Evolutionary conservation across 2,888 invertebrate genomes (phyloP).

Genomic region (Barypeithes pellucidus): DNA sequence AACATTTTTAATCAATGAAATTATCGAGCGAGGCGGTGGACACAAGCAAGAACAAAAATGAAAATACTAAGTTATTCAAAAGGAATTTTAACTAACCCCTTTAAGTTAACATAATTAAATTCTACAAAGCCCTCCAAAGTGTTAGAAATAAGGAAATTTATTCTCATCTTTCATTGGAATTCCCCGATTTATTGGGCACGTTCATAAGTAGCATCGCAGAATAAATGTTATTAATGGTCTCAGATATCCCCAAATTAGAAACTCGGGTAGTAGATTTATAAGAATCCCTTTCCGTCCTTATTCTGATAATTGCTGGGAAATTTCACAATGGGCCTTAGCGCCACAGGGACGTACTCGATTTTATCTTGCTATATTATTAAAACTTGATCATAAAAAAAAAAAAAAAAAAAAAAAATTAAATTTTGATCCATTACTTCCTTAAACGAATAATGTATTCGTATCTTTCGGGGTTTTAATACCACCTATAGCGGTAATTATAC

Average conservation of each 20-base stretch:
- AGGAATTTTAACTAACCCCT: not conserved
- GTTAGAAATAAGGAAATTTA: slow-evolving; percentile 34
- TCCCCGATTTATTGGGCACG: slow-evolving; percentile 47
- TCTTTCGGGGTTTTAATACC: too few relatives aligned
- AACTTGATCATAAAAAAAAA: too few relatives aligned
- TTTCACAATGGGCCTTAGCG: slow-evolving; percentile 12
- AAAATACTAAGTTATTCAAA: slow-evolving; percentile 5
- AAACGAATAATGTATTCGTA: too few relatives aligned
- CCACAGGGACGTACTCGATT: slow-evolving; percentile 1
- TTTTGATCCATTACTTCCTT: too few relatives aligned
- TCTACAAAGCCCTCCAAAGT: not conserved
- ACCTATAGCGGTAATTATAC: too few relatives aligned
- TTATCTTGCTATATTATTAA: not conserved
- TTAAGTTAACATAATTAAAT: slow-evolving; percentile 18
- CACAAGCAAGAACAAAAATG: too few relatives aligned
- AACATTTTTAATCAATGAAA: too few relatives aligned
- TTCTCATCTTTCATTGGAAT: slow-evolving; percentile 46
- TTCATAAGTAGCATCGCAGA: slow-evolving; percentile 49
- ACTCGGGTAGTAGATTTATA: slow-evolving; percentile 49
- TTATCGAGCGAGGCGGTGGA: too few relatives aligned
- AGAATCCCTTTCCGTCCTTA: slow-evolving; percentile 40
- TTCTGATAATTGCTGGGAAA: slow-evolving; percentile 38
- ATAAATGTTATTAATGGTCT: slow-evolving; percentile 51
- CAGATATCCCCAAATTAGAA: slow-evolving; percentile 49
- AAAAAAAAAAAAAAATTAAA: too few relatives aligned